Base-by-base conservation (phyloP, 2,113 vertebrate genomes). In the Caretta caretta region DNA sequence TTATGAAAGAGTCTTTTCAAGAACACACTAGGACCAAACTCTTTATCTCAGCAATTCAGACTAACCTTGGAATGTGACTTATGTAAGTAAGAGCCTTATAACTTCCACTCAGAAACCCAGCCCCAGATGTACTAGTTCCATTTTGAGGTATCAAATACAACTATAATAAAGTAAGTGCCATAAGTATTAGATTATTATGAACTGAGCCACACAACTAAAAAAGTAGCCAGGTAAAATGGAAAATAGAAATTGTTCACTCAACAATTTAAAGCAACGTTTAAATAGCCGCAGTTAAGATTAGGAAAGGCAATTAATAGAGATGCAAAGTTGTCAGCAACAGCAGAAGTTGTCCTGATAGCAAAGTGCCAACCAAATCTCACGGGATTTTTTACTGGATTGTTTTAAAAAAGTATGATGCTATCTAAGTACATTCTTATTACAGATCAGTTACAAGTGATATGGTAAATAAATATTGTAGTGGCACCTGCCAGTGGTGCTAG, bases 11-110 rank as follows among this genome's bases (percentile, higher is more conserved):
- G 96, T 96, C 96, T 96, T 90, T 96, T 96, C 96, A 97, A 97
- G 96, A 97, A 97, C 87, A 97, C 89, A 96, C 95, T 97, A 97
- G 97, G 96, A 96, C 97, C 96, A 97, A 98, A 97, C 91, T 97
- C 96, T 97, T 98, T 97, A 97, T 97, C 95, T 97, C 96, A 97
- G 97, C 97, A 97, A 96, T 98, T 97, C 95, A 94, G 96, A 94
- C 96, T 96, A 97, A 98, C 96, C 96, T 96, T 97, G 96, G 95
- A 97, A 98, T 97, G 97, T 89, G 91, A 96, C 35, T 97, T 97
- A 97, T 95, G 97, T 95, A 97, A 97, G 94, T 97, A 96, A 97
- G 88, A 93, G 96, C 93, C 94, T 97, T 97, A 97, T 76, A 97
- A 95, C 97, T 97, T 98, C 96, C 96, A 97, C 91, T 97, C 89